Evolutionary conservation across 2,888 invertebrate genomes (phyloP).

Genomic region (Drosophila atroscutellata): DNA sequence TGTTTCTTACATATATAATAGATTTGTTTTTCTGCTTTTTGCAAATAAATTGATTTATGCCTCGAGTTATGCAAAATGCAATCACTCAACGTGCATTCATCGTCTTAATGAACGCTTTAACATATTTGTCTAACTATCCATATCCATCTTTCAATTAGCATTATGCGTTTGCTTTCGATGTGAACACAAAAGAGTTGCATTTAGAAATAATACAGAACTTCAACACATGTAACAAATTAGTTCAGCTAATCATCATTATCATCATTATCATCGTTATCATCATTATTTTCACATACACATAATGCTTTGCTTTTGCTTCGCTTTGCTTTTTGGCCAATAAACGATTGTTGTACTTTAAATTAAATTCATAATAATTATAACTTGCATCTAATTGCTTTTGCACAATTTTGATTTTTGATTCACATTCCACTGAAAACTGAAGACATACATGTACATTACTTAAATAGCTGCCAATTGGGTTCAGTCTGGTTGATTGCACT

Average conservation of each 20-base stretch:
- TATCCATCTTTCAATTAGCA: constrained; percentile 64
- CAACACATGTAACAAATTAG: constrained; percentile 54
- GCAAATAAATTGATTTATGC: constrained; percentile 77
- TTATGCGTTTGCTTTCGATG: constrained; percentile 59
- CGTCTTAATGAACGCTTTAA: constrained; percentile 69
- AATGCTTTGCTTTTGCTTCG: constrained; percentile 7
- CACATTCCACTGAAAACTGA: constrained; percentile 45
- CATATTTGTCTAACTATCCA: constrained; percentile 79
- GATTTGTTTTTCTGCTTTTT: constrained; percentile 27
- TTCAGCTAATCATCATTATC: constrained; percentile 17
- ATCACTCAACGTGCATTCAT: constrained; percentile 57
- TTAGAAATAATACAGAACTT: constrained; percentile 44
- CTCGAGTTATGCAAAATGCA: constrained; percentile 62
- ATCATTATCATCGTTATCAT: constrained; percentile 11
- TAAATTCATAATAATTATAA: constrained; percentile 74
- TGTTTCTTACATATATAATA: constrained; percentile 42
- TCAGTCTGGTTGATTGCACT: background rate
- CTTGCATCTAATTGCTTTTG: constrained; percentile 59
- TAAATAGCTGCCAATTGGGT: constrained; percentile 9
- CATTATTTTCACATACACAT: constrained; percentile 3
- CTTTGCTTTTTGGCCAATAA: constrained; percentile 68
- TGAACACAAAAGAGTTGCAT: constrained; percentile 73
- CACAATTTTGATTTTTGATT: constrained; percentile 73
- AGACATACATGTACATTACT: constrained; percentile 38
- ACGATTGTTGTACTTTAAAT: constrained; percentile 63